phyloP scores from a whole-genome alignment of 2,113 vertebrate genomes.

The Hyperopisus bebe region DNA sequence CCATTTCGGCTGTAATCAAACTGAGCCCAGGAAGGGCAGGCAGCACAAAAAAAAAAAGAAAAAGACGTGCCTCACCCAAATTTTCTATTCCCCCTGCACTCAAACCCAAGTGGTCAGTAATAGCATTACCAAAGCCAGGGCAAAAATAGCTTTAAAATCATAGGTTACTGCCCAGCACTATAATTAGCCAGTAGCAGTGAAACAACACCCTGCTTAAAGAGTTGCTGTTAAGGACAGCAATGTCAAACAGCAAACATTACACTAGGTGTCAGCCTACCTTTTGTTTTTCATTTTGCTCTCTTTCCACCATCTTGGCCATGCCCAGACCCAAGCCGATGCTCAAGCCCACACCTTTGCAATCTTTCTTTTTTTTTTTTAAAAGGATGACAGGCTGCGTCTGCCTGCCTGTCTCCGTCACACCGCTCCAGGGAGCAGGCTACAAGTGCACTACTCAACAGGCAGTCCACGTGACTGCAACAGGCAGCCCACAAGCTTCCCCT shows the following conservation, averaged over 20 bases:
- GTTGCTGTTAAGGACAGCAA: background rate
- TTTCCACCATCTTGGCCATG: constrained; percentile 18
- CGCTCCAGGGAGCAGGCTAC: constrained; percentile 16
- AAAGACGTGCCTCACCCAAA: background rate
- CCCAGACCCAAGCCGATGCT: background rate
- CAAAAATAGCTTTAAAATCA: constrained; percentile 8
- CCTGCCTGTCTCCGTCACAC: background rate
- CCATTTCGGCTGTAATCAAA: constrained; percentile 29
- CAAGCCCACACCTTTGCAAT: background rate
- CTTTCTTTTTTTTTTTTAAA: background rate
- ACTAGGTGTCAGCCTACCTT: constrained; percentile 14
- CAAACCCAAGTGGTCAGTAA: background rate
- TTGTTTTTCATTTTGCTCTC: background rate
- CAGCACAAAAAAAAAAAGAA: constrained; percentile 2
- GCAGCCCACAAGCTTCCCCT: constrained; percentile 25
- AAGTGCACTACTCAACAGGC: constrained; percentile 10
- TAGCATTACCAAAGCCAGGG: background rate
- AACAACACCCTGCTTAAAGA: background rate
- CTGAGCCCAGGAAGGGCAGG: background rate
- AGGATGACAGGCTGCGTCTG: background rate
- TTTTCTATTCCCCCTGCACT: background rate
- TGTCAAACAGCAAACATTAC: background rate
- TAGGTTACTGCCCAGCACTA: background rate
- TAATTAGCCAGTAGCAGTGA: background rate
- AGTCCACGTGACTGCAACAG: constrained; percentile 19